A percentile compares a stretch with the other conserved stretches of the same genome.
Evolutionary conservation across 2,888 invertebrate genomes (phyloP).

Genomic region (Geophilus truncorum): DNA sequence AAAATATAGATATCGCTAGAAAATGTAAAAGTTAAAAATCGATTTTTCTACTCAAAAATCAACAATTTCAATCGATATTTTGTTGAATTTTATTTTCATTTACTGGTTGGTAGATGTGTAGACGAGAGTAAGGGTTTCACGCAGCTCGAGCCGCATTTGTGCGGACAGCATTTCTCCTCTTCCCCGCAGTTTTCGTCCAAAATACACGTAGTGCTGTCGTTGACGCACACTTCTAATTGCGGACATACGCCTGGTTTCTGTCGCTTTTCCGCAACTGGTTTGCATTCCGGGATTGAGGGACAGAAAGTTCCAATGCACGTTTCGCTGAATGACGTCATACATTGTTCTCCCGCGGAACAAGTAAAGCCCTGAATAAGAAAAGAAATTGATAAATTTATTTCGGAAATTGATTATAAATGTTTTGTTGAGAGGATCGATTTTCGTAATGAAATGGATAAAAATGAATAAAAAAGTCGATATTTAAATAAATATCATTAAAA

Average conservation of each 20-base stretch:
- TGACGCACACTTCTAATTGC: slow-evolving; percentile 40
- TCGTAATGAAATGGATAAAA: too few relatives aligned
- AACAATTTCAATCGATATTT: too few relatives aligned
- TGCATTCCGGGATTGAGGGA: slow-evolving; percentile 70
- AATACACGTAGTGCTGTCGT: slow-evolving; percentile 41
- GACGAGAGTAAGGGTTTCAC: slow-evolving; percentile 37
- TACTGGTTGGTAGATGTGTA: slow-evolving; percentile 38
- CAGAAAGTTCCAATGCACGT: slow-evolving; percentile 55
- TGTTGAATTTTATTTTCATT: background rate
- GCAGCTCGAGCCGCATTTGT: slow-evolving; percentile 42
- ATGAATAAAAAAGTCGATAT: too few relatives aligned
- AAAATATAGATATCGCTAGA: background rate
- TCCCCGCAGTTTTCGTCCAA: slow-evolving; percentile 43
- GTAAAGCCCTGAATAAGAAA: slow-evolving; percentile 57
- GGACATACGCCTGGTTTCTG: slow-evolving; percentile 46
- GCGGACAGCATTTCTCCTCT: slow-evolving; percentile 44
- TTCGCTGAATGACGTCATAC: slow-evolving; percentile 66
- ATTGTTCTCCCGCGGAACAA: slow-evolving; percentile 60
- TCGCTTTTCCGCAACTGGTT: slow-evolving; percentile 47
- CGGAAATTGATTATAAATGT: too few relatives aligned
- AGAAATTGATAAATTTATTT: too few relatives aligned
- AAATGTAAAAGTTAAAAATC: background rate
- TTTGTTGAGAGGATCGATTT: too few relatives aligned
- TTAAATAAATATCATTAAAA: too few relatives aligned
- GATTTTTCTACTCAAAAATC: too few relatives aligned